A percentile compares a stretch with the other conserved stretches of the same genome.
These are phyloP conservation scores for Epicauta chinensis DNA, from an alignment of 1,140 invertebrate species.

Conservation along the genomic window DNA sequence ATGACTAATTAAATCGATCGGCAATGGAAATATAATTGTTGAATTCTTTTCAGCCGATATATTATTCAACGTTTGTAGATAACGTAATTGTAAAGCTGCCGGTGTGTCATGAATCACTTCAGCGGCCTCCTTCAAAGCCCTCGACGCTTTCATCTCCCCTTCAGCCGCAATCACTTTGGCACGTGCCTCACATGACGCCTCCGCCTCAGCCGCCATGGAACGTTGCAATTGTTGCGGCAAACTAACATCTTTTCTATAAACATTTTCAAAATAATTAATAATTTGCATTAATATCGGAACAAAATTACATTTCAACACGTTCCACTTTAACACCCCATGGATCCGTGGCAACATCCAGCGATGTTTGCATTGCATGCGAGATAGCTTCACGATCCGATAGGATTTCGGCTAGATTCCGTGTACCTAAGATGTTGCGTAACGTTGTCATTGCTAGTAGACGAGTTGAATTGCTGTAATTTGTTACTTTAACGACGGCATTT, in stretches of 20 bases:
- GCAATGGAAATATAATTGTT: constrained; percentile 85
- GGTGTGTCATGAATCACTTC: constrained; percentile 82
- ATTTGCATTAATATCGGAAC: too few relatives aligned
- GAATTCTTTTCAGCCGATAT: constrained; percentile 92
- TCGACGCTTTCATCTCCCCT: constrained; percentile 81
- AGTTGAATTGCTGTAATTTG: constrained; percentile 80
- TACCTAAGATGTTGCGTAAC: constrained; percentile 85
- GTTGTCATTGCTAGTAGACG: constrained; percentile 81
- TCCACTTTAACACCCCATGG: constrained; percentile 98
- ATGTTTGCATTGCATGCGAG: constrained; percentile 75
- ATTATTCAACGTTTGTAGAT: constrained; percentile 70
- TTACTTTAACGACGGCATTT: constrained; percentile 73
- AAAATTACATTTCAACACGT: constrained; percentile 88
- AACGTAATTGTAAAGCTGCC: constrained; percentile 66
- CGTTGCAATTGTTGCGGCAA: constrained; percentile 77
- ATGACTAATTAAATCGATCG: constrained; percentile 57
- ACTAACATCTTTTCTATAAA: constrained; percentile 78
- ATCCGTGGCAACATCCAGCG: constrained; percentile 87
- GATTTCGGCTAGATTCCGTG: constrained; percentile 84
- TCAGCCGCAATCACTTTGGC: constrained; percentile 74
- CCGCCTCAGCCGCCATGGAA: constrained; percentile 83
- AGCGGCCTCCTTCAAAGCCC: constrained; percentile 82
- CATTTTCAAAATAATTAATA: constrained; percentile 1
- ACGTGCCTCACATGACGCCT: constrained; percentile 68
- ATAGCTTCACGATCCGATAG: constrained; percentile 88